Base-by-base conservation (phyloP, 2,113 vertebrate species). In the Zeus faber region DNA sequence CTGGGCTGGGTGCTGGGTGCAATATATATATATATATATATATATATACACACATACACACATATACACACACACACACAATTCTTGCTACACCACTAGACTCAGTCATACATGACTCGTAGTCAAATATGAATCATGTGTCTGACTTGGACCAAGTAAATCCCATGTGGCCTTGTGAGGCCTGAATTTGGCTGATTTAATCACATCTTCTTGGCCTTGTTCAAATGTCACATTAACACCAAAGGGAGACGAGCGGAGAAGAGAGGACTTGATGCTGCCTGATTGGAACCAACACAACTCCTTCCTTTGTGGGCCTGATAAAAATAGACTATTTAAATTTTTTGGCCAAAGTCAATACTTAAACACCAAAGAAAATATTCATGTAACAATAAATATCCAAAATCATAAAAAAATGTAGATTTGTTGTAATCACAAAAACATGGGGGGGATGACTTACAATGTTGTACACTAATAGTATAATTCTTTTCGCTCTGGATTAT, bases 201-300 rank as follows among this genome's bases (percentile, higher is more conserved):
- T 5, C 20, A 39, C n/a, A 4, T 23, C 16, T 17, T 46, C 7
- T 52, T 49, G 52, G 10, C n/a, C 21, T 9, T 10, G 49, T 14
- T 27, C 6, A 57, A 40, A 49, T 1, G 2, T 43, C 23, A 43
- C 14, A 49, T 4, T 54, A 27, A 63, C 49, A 53, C 33, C 53
- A 56, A 50, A 71, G 49, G 47, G n/a, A 35, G 0, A 14, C 33
- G 14, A 37, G 16, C 14, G 29, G 51, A 45, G 62, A 57, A 46
- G 3, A 48, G 9, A 18, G 63, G 58, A 47, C 16, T 49, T 26
- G 27, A 49, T 62, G 39, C 14, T 14, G 18, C 49, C 41, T 52
- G 13, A 4, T 45, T 13, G 27, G 26, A 43, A 55, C 20, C 50
- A 57, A 49, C 64, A 61, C 46, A 65, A 53, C 62, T 66, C 57